Base-by-base conservation (phyloP, 2,888 invertebrate species). In the Drosophila subsilvestris region DNA sequence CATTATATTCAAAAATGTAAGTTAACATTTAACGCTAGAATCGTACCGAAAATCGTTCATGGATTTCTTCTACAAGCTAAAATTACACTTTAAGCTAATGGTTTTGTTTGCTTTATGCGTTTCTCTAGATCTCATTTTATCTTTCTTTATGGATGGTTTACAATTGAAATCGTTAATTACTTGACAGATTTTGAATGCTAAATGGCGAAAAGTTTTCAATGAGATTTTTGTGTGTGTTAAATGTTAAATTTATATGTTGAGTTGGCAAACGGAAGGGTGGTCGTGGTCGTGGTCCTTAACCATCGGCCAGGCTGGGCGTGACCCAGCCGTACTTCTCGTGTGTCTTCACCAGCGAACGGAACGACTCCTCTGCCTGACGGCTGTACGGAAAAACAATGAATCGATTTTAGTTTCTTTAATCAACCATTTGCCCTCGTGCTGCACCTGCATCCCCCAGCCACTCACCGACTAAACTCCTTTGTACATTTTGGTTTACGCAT, bases 271-370 rank as follows among this genome's bases (percentile, higher is more conserved):
- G 70, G 67, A 88, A 75, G 78, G 81, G 72, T 74, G 66, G 42
- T 45, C n/a, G 44, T 20, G 32, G 43, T 22, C 18, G 44, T 20
- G 32, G 43, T 22, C 8, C 6, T 95, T 95, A 97, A 90, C 97
- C 97, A 91, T 97, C 97, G 50, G 97, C 95, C 73, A 97, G 93
- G 17, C 97, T 95, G 27, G 97, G 97, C 27, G 97, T 97, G 54
- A 97, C 97, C 97, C 97, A 97, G 59, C 97, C 97, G 90, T 97
- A 97, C 90, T 97, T 97, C 90, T 97, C 97, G 90, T 97, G 97
- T 9, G 97, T 97, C 92, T 97, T 97, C 66, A 97, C 97, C 78
- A 97, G 93, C 63, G 96, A 96, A 80, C 96, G 94, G 92, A 97
- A 97, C 29, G 97, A 96, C 89, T 97, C 96, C 91, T 97, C 97